These are phyloP conservation scores for Drosophila murphyi DNA, from an alignment of 1,140 invertebrate genomes.

Conservation along the genomic window DNA sequence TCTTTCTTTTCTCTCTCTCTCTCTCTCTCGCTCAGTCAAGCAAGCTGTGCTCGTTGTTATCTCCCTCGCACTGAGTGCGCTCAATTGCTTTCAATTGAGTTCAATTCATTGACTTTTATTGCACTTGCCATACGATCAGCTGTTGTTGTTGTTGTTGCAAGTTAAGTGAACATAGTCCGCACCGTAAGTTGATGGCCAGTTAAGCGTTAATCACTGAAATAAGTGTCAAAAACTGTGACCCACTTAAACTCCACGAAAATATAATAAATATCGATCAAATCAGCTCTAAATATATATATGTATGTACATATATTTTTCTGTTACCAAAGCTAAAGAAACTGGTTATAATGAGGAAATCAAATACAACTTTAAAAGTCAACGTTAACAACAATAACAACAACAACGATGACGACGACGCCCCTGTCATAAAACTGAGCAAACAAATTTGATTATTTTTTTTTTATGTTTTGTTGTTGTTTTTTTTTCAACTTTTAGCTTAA, in stretches of 20 bases:
- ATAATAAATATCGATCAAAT: conserved; percentile 28
- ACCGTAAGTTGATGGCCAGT: conserved; percentile 21
- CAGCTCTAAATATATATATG: conserved; percentile 13
- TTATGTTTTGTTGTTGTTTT: conserved; percentile 15
- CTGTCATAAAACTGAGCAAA: conserved; percentile 66
- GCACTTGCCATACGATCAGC: conserved; percentile 68
- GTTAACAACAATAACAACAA: conserved; percentile 8
- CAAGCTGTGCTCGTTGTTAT: conserved; percentile 13
- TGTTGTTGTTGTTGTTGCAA: conserved; percentile 22
- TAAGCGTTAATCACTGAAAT: conserved; percentile 10
- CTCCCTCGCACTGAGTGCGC: background rate
- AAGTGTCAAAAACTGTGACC: conserved; percentile 54
- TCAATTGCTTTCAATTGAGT: conserved; percentile 79
- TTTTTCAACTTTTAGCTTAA: background rate
- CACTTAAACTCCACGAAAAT: conserved; percentile 39
- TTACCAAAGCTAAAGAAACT: conserved; percentile 36
- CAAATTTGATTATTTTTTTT: conserved; percentile 36
- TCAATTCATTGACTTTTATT: conserved; percentile 72
- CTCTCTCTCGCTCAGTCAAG: background rate
- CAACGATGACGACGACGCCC: conserved; percentile 24
- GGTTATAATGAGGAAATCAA: conserved; percentile 76
- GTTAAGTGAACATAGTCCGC: conserved; percentile 20
- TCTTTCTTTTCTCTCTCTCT: background rate
- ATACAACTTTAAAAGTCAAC: conserved; percentile 42
- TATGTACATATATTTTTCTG: conserved; percentile 12